Evolutionary conservation across 2,888 invertebrate genomes (phyloP), one percentile per base, ranked within the genome.

Genomic region (Tenthredo notha): DNA sequence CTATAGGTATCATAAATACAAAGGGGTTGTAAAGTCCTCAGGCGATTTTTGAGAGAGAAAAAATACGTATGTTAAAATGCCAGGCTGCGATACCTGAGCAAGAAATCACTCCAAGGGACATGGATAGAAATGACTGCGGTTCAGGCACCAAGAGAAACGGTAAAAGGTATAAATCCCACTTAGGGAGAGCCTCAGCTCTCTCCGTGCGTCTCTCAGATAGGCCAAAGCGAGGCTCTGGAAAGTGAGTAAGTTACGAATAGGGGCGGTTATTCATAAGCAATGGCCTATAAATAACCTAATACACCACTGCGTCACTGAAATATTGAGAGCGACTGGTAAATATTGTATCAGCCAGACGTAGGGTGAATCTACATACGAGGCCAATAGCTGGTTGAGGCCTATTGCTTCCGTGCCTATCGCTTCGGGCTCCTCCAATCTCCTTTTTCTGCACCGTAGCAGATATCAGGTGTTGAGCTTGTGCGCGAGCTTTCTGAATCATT

Each of bases 241-340:
- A 74, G 80, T 74, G 74, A 82, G 72, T 80, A 82, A 85, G 47
- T 83, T 85, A 50, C 61, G 74, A 83, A 84, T 86, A 87, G 88
- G 89, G 90, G 90, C 90, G 88, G 90, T 92, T 92, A 92, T 92
- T 93, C 91, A 93, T 92, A 92, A 92, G 91, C 91, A 92, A 91
- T 91, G 91, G 90, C 86, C 91, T 91, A 92, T 93, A 92, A 92
- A 93, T 93, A 93, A 92, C 89, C 89, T 87, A 91, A 89, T 88
- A 88, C 87, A 89, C 86, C 86, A 87, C 88, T 86, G 86, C 88
- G 87, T 89, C 88, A 87, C 89, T 92, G 90, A 92, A 93, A 92
- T 92, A 92, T 92, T 92, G 90, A 92, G 90, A 90, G 87, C 88
- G 85, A 87, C 87, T 87, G 87, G 89, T 91, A 90, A 90, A 91